Conservation (phyloP, 2,113 vertebrate genomes). For the Halichoeres trimaculatus region DNA sequence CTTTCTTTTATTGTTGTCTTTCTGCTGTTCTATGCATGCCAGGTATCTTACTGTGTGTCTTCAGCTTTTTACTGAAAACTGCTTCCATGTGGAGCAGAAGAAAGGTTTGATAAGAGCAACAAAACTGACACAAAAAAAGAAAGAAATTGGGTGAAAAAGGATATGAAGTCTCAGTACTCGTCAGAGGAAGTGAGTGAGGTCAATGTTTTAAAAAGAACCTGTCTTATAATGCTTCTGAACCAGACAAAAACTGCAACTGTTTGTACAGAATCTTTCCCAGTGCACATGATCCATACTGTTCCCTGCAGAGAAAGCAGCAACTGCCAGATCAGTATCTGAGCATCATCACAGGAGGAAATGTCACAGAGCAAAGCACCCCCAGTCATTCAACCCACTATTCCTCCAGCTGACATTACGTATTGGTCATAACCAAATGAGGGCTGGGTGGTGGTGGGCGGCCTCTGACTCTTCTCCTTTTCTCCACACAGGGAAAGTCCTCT, state of each 20-base stretch:
- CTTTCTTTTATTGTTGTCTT: background rate
- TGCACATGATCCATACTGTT: conserved; percentile 27
- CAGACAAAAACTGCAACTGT: background rate
- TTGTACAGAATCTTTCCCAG: background rate
- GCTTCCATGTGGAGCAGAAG: background rate
- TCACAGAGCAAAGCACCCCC: conserved; percentile 60
- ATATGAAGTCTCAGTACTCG: too few species aligned
- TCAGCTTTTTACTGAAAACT: background rate
- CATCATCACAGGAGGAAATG: conserved; percentile 78
- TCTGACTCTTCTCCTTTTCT: conserved; percentile 35
- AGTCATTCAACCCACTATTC: conserved; percentile 60
- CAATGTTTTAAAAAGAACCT: too few species aligned
- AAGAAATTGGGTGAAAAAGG: background rate
- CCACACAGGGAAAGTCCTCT: conserved; percentile 67
- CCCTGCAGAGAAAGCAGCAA: conserved; percentile 45
- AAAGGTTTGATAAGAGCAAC: background rate
- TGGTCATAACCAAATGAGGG: conserved; percentile 77
- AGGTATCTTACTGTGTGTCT: too few species aligned
- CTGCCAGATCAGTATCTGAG: conserved; percentile 39
- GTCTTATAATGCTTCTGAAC: background rate
- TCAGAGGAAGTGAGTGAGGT: too few species aligned
- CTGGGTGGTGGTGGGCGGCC: conserved; percentile 58
- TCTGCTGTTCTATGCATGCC: background rate
- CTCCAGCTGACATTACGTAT: conserved; percentile 69
- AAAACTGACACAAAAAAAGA: background rate